phyloP scores from a whole-genome alignment of 2,113 vertebrate species.

The Amphiprion percula region DNA sequence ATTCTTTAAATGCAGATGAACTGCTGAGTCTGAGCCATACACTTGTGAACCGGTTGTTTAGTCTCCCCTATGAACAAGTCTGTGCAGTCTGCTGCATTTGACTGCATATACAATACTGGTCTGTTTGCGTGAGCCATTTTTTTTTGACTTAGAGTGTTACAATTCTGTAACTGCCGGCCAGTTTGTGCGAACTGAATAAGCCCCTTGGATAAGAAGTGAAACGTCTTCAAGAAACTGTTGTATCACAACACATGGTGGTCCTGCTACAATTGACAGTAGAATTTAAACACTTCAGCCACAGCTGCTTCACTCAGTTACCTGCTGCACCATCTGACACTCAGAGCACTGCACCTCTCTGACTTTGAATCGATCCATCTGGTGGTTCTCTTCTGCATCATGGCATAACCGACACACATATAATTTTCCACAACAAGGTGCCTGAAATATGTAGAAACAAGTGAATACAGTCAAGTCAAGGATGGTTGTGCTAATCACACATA shows the following conservation, averaged over 20 bases:
- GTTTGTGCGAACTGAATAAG: too few species aligned
- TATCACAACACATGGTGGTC: not conserved
- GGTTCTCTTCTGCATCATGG: conserved; percentile 91
- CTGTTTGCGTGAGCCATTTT: too few species aligned
- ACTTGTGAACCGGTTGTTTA: too few species aligned
- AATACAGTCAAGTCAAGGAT: not conserved
- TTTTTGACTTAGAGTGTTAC: too few species aligned
- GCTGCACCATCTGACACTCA: conserved; percentile 87
- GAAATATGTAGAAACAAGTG: conserved; percentile 10
- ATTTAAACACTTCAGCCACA: not conserved
- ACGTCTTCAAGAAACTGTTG: too few species aligned
- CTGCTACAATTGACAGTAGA: not conserved
- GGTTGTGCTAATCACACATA: not conserved
- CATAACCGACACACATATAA: conserved; percentile 94
- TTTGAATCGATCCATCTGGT: conserved; percentile 92
- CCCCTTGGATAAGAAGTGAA: too few species aligned
- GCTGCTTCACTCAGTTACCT: conserved; percentile 78
- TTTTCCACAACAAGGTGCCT: conserved; percentile 96
- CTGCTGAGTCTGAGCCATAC: too few species aligned
- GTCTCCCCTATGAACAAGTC: too few species aligned
- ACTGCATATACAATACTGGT: too few species aligned
- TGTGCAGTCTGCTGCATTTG: too few species aligned
- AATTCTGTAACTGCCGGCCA: too few species aligned
- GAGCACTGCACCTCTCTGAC: conserved; percentile 91
- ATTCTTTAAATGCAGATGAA: too few species aligned